phyloP scores from a whole-genome alignment of 2,888 invertebrate genomes.

The Marronus borbonicus region DNA sequence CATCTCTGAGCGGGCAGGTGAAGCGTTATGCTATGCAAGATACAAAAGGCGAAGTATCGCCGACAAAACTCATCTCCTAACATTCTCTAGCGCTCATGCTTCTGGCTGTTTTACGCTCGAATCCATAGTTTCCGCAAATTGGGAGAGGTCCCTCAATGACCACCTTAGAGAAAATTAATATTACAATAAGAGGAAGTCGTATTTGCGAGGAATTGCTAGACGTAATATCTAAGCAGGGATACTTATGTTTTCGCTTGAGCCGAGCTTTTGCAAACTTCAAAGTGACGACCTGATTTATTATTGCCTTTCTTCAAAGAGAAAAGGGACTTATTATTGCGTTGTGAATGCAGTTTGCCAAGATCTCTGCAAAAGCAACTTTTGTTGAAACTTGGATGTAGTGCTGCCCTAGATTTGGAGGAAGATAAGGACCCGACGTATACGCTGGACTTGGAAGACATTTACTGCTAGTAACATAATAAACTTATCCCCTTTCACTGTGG shows the following conservation, averaged over 20 bases:
- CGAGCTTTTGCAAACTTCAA: background rate
- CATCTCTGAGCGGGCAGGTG: conserved; percentile 40
- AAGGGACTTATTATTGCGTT: conserved; percentile 1
- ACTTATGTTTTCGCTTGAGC: background rate
- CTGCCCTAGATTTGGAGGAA: background rate
- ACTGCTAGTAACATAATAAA: too few relatives aligned
- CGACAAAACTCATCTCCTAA: conserved; percentile 22
- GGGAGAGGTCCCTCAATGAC: background rate
- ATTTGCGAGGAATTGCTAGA: background rate
- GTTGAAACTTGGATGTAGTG: conserved; percentile 4
- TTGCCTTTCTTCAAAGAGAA: conserved; percentile 6
- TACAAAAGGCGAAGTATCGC: conserved; percentile 51
- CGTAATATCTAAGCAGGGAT: background rate
- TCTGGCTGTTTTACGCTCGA: conserved; percentile 10
- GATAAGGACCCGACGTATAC: too few relatives aligned
- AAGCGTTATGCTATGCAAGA: conserved; percentile 55
- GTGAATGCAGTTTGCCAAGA: background rate
- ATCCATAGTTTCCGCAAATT: conserved; percentile 30
- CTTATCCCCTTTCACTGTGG: too few relatives aligned
- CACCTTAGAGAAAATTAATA: conserved; percentile 43
- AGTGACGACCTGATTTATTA: conserved; percentile 6
- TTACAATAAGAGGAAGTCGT: conserved; percentile 22
- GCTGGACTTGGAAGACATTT: too few relatives aligned
- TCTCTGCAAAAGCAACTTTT: background rate
- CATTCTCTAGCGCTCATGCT: conserved; percentile 12